phyloP scores from a whole-genome alignment of 2,797 vertebrate genomes.

The Todus mexicanus region DNA sequence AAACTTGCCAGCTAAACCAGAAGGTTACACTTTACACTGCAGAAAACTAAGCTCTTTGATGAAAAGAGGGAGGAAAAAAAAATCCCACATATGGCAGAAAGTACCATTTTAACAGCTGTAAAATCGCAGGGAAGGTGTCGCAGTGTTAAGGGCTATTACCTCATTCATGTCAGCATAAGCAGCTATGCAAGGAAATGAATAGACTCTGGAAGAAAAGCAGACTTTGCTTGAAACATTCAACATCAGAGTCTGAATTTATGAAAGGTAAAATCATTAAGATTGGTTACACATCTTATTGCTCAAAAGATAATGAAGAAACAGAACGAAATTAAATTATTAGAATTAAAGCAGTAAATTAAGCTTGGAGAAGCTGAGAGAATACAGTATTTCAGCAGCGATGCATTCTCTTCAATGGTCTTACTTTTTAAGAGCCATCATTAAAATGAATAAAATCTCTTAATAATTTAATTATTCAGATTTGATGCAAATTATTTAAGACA shows the following conservation, averaged over 20 bases:
- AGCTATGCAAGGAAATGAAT: constrained; percentile 82
- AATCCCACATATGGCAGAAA: neutral
- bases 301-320: neutral
- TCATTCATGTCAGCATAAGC: constrained; percentile 81
- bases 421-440: neutral
- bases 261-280: neutral
- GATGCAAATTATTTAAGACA: neutral
- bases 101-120: neutral
- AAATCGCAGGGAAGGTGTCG: neutral
- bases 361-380: neutral
- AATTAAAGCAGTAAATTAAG: neutral
- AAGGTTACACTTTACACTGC: accelerated
- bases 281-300: neutral
- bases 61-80: accelerated
- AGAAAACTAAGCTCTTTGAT: neutral
- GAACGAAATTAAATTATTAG: too few relatives aligned
- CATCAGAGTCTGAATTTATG: neutral
- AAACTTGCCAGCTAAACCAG: neutral
- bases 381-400: neutral
- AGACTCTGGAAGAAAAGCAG: constrained; percentile 79
- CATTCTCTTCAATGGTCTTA: neutral
- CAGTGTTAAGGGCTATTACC: constrained; percentile 68
- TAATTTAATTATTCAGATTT: neutral
- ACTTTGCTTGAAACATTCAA: neutral
- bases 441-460: neutral